phyloP scores from a whole-genome alignment of 2,797 vertebrate genomes.

The Perodicticus potto region DNA sequence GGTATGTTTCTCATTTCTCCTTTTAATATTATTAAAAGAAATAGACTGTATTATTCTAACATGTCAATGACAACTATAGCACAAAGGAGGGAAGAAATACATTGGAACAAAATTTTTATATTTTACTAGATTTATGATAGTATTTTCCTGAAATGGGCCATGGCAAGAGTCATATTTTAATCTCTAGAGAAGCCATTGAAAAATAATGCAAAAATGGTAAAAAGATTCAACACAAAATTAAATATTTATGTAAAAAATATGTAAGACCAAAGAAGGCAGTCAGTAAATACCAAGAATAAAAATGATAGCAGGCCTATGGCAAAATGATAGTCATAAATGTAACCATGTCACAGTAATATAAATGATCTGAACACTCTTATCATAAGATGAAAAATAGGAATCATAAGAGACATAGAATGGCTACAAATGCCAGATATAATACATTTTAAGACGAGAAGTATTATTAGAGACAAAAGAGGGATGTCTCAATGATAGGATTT shows the following conservation, averaged over 20 bases:
- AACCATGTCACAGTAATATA: not conserved
- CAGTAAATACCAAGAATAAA: not conserved
- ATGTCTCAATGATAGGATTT: not conserved
- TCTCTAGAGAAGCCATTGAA: not conserved
- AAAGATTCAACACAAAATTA: not conserved
- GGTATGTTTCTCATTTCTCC: not conserved
- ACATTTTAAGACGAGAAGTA: not conserved
- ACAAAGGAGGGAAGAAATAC: not conserved
- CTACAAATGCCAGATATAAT: not conserved
- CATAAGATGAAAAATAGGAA: not conserved
- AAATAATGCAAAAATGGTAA: not conserved
- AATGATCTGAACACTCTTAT: not conserved
- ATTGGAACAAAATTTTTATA: not conserved
- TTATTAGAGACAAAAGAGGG: not conserved
- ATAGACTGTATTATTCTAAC: not conserved
- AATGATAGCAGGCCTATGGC: not conserved
- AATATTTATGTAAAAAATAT: slow-evolving; percentile 20
- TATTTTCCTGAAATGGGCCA: not conserved
- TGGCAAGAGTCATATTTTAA: not conserved
- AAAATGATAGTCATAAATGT: not conserved
- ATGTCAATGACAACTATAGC: not conserved
- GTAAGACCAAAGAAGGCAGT: not conserved
- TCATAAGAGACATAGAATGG: not conserved
- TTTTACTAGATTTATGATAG: not conserved
- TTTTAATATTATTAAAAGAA: not conserved